phyloP scores from a whole-genome alignment of 2,113 vertebrate genomes.

The Strigops habroptila region DNA sequence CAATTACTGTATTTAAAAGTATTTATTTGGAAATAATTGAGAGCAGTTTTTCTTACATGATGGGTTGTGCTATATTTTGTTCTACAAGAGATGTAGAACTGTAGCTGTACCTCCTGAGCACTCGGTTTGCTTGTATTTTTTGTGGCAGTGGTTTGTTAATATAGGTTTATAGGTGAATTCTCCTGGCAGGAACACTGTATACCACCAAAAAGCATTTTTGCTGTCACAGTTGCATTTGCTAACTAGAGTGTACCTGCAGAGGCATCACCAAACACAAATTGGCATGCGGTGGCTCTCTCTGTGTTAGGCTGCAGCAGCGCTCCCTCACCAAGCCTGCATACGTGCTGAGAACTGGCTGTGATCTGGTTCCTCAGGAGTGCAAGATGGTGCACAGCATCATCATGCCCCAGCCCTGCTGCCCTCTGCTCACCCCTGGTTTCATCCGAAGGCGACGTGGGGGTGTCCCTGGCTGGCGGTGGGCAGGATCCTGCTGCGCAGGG shows the following conservation, averaged over 20 bases:
- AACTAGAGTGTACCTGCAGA: not conserved
- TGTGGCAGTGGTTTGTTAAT: not conserved
- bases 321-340: not conserved
- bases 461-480: rapidly evolving
- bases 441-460: rapidly evolving
- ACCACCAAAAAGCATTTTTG: not conserved
- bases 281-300: rapidly evolving
- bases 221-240: not conserved
- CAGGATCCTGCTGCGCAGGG: not conserved
- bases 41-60: not conserved
- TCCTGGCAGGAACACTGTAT: not conserved
- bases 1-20: not conserved
- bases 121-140: not conserved
- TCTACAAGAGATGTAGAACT: not conserved
- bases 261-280: not conserved
- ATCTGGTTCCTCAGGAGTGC: not conserved
- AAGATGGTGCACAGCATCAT: not conserved
- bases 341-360: not conserved
- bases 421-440: not conserved
- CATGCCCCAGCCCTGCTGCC: not conserved
- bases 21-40: not conserved
- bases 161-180: not conserved
- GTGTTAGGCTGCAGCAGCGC: not conserved
- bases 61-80: not conserved
- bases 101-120: not conserved